phyloP scores from a whole-genome alignment of 2,888 invertebrate genomes.

The Melipona bicolor region DNA sequence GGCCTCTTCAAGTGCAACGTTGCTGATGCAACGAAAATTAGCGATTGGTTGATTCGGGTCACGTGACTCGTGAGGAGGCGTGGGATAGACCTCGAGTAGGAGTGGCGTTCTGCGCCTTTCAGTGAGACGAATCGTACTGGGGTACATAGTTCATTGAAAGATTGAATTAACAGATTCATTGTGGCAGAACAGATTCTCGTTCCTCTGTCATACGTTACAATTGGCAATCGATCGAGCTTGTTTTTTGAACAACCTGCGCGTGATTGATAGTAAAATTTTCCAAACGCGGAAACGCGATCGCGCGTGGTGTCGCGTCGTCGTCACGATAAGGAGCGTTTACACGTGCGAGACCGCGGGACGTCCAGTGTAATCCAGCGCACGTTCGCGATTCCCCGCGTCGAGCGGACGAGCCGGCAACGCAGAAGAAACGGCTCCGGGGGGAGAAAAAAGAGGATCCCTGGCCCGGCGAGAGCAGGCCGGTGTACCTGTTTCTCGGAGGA shows the following conservation, averaged over 20 bases:
- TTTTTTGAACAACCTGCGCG: no score
- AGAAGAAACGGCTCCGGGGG: conserved; percentile 18
- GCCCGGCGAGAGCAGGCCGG: conserved; percentile 17
- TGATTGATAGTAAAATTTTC: conserved; percentile 6
- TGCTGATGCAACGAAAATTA: no score
- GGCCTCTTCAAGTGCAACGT: no score
- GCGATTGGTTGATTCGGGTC: no score
- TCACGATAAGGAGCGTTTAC: conserved; percentile 55
- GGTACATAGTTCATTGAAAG: background rate
- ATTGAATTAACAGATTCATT: background rate
- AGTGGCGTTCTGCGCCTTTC: no score
- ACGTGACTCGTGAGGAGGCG: no score
- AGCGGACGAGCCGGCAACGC: conserved; percentile 8
- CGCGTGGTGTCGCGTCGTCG: conserved; percentile 15
- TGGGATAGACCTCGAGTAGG: no score
- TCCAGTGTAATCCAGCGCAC: conserved; percentile 38
- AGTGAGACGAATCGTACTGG: no score
- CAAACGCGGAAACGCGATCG: conserved; percentile 46
- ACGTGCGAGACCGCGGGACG: conserved; percentile 46
- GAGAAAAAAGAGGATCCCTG: conserved; percentile 33
- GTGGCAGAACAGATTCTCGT: no score
- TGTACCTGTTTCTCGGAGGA: conserved; percentile 51
- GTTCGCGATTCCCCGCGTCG: conserved; percentile 19
- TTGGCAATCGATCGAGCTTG: no score
- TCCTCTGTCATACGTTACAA: no score